These are phyloP conservation scores for Rhagonycha lutea DNA, from an alignment of 2,888 invertebrate species.

Conservation along the genomic window DNA sequence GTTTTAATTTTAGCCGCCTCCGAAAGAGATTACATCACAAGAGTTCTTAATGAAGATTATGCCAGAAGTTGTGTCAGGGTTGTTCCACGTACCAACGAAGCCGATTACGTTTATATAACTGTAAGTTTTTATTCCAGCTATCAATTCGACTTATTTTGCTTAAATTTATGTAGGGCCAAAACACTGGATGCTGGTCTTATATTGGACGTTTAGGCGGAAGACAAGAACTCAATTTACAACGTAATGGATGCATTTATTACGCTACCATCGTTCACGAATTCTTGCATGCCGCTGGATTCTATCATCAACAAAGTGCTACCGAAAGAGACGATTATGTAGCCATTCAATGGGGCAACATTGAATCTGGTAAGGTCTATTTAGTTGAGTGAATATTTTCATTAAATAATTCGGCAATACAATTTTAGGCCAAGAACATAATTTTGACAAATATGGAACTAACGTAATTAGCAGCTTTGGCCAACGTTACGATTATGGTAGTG, in stretches of 20 bases:
- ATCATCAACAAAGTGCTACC: constrained; percentile 39
- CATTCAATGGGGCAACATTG: constrained; percentile 75
- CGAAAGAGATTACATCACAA: not conserved
- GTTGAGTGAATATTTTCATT: not conserved
- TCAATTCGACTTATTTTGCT: not conserved
- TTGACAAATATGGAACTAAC: constrained; percentile 68
- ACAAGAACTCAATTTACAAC: constrained; percentile 41
- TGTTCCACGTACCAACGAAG: not conserved
- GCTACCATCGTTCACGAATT: constrained; percentile 78
- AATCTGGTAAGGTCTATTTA: constrained; percentile 35
- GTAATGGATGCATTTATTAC: constrained; percentile 61
- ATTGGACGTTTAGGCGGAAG: constrained; percentile 21
- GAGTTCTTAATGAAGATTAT: not conserved
- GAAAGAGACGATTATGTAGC: constrained; percentile 57
- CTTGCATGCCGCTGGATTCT: constrained; percentile 79
- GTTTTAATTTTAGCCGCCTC: not conserved
- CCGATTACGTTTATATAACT: constrained; percentile 4
- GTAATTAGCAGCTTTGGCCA: constrained; percentile 69
- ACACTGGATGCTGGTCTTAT: constrained; percentile 21
- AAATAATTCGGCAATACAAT: too few relatives aligned
- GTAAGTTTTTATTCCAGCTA: not conserved
- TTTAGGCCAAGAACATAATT: constrained; percentile 63
- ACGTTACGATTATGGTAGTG: constrained; percentile 70
- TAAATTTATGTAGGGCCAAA: constrained; percentile 3
- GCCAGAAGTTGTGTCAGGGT: not conserved